Conservation (phyloP, 2,888 invertebrate genomes). For the Dusona sp. region DNA sequence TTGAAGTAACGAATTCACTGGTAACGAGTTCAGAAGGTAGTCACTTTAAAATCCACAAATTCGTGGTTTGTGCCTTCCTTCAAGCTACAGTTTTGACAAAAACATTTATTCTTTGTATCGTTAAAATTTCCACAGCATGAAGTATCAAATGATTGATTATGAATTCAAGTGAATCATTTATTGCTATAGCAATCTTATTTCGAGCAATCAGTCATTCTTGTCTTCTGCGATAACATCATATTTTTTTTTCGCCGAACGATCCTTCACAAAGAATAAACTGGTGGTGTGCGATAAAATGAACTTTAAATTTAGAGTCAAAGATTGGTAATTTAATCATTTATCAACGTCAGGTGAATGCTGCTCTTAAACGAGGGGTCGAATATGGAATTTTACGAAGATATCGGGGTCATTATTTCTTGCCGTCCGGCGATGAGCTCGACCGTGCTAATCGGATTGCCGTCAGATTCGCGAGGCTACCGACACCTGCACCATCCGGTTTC, state of each 20-base stretch:
- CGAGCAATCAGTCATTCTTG: background rate
- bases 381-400: slow-evolving; percentile 78
- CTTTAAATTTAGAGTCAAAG: slow-evolving; percentile 9
- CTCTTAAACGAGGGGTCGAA: slow-evolving; percentile 76
- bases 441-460: slow-evolving; percentile 77
- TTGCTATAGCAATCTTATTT: background rate
- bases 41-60: slow-evolving; percentile 2
- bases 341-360: slow-evolving; percentile 75
- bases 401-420: slow-evolving; percentile 79
- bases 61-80: background rate
- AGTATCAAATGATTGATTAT: background rate
- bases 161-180: background rate
- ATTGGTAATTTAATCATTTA: slow-evolving; percentile 16
- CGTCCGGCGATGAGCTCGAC: slow-evolving; percentile 76
- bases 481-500: slow-evolving; percentile 68
- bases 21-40: background rate
- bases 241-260: background rate
- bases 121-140: background rate
- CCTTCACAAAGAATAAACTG: background rate
- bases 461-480: slow-evolving; percentile 78
- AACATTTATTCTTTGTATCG: background rate
- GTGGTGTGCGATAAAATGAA: slow-evolving; percentile 1
- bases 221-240: background rate
- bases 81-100: background rate
- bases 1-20: background rate